Percentiles rank a stretch among this genome's conserved stretches.
Conservation (phyloP, 35 echinoderm and acorn worm species). For the Acanthaster planci region DNA sequence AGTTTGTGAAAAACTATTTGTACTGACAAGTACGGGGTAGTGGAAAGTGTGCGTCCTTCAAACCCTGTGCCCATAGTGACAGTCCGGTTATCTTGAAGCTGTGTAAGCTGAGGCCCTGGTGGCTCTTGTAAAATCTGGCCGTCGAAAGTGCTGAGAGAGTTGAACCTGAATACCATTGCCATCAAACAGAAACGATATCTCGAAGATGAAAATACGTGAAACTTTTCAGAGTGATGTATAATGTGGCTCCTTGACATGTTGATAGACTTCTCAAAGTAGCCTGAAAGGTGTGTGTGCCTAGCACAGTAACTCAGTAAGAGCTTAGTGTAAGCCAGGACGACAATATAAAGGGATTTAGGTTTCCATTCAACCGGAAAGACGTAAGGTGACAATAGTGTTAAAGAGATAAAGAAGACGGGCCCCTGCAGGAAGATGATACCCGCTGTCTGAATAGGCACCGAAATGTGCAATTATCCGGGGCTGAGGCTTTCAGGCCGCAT, state of each 20-base stretch:
- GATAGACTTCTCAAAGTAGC: not conserved
- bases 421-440: conserved; percentile 7
- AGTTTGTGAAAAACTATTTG: too few relatives aligned
- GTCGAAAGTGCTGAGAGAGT: too few relatives aligned
- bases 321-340: conserved; percentile 1
- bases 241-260: not conserved
- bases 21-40: too few relatives aligned
- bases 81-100: too few relatives aligned
- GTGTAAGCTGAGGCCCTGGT: too few relatives aligned
- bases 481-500: not conserved
- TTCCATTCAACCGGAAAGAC: conserved; percentile 15
- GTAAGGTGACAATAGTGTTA: conserved; percentile 9
- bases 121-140: too few relatives aligned
- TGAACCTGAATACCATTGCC: too few relatives aligned
- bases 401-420: not conserved
- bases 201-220: too few relatives aligned
- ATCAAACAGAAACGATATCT: too few relatives aligned
- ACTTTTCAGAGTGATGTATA: too few relatives aligned
- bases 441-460: not conserved
- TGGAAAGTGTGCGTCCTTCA: too few relatives aligned
- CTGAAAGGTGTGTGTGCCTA: not conserved
- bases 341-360: not conserved
- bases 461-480: conserved; percentile 4
- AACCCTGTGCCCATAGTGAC: too few relatives aligned
- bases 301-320: not conserved